Base-by-base conservation (phyloP, 2,113 vertebrate species). In the Anthoscopus minutus region DNA sequence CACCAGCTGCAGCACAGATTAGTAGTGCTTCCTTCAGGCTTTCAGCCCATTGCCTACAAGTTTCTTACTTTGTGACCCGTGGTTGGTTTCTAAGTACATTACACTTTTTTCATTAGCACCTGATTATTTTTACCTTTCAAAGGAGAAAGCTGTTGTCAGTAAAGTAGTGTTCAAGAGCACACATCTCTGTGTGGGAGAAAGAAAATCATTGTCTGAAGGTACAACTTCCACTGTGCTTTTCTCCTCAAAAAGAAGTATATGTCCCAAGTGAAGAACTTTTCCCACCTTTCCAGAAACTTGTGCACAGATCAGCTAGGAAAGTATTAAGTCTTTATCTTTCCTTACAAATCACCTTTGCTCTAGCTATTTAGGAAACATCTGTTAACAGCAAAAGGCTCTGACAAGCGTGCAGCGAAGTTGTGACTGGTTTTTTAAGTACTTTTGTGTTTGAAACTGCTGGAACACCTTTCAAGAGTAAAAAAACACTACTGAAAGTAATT, bases 361-460 rank as follows among this genome's bases (percentile, higher is more conserved):
- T 30, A 66, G 40, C 25, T 56, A 13, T 53, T 72, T 79, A 71
- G 83, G 57, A 95, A 88, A 53, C 20, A 70, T 72, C 44, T 67
- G 28, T 72, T 65, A 77, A 57, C 33, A 81, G 42, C 45, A 80
- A 85, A 90, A 76, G 16, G 25, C 19, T 78, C 60, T 83, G 80
- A 94, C 53, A 64, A 95, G 57, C 69, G 94, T 60, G 69, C 84
- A 90, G 54, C 64, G 86, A 89, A 77, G 27, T n/a, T 96, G 45
- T 86, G 81, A 95, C 47, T 91, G 44, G 13, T 61, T 96, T 89
- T 94, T 60, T 74, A 92, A 83, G 74, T 91, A 83, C 33, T 76
- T 77, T 64, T 81, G 40, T 90, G 50, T 89, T 96, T 96, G 86
- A 85, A 95, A 92, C 89, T 96, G 72, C 89, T 96, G 65, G 30